Conservation (phyloP, 2,797 vertebrate species). For the Epinephelus malabaricus region DNA sequence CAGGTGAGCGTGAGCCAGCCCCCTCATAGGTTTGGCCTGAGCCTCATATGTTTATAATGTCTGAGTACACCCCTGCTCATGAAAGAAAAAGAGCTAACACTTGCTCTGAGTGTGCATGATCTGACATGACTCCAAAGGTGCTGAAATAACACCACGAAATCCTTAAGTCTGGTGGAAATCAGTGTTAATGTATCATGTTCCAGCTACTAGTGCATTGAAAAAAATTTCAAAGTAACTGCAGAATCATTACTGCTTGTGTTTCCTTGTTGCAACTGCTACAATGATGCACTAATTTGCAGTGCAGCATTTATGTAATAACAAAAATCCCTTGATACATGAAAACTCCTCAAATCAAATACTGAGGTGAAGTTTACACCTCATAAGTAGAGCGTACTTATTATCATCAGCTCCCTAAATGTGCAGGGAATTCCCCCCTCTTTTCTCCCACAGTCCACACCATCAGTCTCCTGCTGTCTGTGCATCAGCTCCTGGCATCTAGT, state of each 20-base stretch:
- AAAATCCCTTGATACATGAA: too few relatives aligned
- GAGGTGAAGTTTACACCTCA: too few relatives aligned
- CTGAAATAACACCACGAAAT: neutral
- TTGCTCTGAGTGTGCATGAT: neutral
- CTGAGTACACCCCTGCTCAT: too few relatives aligned
- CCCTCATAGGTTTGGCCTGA: too few relatives aligned
- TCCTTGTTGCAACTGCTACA: neutral
- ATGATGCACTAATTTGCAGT: neutral
- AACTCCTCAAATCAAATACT: neutral
- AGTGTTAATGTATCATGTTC: neutral
- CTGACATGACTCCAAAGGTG: neutral
- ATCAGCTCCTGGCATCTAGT: slow-evolving; percentile 15
- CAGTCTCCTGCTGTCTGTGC: neutral
- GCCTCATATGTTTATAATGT: too few relatives aligned
- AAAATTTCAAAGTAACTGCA: too few relatives aligned
- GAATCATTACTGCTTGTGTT: too few relatives aligned
- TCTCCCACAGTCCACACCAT: neutral
- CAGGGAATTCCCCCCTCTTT: neutral
- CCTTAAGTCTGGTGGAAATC: neutral
- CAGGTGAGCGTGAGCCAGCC: too few relatives aligned
- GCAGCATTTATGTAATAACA: neutral
- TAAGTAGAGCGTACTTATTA: neutral
- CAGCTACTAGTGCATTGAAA: too few relatives aligned
- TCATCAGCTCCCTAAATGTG: neutral
- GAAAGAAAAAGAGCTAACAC: too few relatives aligned